phyloP scores from a whole-genome alignment of 2,888 invertebrate genomes.

The Tipula helvola region DNA sequence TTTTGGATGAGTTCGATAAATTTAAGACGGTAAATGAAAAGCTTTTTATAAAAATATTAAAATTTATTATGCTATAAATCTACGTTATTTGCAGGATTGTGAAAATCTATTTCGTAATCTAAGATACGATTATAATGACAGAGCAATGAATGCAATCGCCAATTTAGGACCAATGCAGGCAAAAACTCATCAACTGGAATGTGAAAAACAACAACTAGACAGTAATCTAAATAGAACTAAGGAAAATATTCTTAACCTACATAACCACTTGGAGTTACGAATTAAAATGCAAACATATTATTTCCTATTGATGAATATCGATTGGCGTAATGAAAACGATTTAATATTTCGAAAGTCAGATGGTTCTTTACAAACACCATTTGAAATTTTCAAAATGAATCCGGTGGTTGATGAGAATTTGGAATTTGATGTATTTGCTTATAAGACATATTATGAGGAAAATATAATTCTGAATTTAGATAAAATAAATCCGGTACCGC shows the following conservation, averaged over 20 bases:
- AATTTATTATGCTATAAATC: too few relatives aligned
- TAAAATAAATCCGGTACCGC: constrained; percentile 13
- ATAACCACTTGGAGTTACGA: not conserved
- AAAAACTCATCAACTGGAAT: not conserved
- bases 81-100: not conserved
- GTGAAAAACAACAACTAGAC: not conserved
- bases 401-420: not conserved
- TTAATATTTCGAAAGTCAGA: constrained; percentile 12
- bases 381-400: not conserved
- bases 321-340: constrained; percentile 13
- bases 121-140: not conserved
- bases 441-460: not conserved
- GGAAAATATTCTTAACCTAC: not conserved
- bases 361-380: not conserved
- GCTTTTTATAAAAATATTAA: too few relatives aligned
- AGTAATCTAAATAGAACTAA: not conserved
- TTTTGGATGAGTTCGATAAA: constrained; percentile 13
- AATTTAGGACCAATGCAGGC: not conserved
- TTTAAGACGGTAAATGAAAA: constrained; percentile 12
- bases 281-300: constrained; percentile 10
- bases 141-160: not conserved
- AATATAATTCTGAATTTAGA: constrained; percentile 9
- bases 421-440: not conserved
- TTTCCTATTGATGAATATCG: constrained; percentile 12
- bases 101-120: not conserved